Percentiles rank a stretch among this genome's conserved stretches.
phyloP scores from a whole-genome alignment of 2,888 invertebrate genomes.

The Pachliopta kotzebuea region DNA sequence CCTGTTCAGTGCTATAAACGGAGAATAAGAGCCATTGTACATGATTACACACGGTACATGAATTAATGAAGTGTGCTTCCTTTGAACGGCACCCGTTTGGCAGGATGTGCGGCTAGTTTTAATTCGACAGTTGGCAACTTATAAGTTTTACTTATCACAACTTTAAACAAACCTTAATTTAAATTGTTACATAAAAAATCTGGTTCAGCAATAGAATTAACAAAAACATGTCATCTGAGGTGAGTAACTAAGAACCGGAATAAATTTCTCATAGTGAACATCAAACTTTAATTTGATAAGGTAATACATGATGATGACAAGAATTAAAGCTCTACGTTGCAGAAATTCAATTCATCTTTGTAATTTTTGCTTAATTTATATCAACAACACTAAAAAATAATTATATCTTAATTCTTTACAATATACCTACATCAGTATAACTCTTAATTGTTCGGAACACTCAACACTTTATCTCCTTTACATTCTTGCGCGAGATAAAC shows the following conservation, averaged over 20 bases:
- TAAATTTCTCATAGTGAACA: too few species aligned
- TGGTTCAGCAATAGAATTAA: too few species aligned
- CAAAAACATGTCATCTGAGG: too few species aligned
- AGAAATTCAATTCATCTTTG: too few species aligned
- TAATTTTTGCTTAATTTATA: background rate
- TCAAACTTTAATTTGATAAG: too few species aligned
- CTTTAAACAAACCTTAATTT: too few species aligned
- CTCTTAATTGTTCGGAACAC: slow-evolving; percentile 24
- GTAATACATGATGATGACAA: too few species aligned
- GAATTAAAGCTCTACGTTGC: too few species aligned
- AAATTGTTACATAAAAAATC: too few species aligned
- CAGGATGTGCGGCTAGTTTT: slow-evolving; percentile 58
- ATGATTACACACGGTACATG: slow-evolving; percentile 40
- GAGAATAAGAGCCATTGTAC: slow-evolving; percentile 40
- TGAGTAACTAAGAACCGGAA: too few species aligned
- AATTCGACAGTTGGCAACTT: slow-evolving; percentile 51
- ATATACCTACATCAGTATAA: slow-evolving; percentile 1
- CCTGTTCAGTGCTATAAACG: slow-evolving; percentile 20
- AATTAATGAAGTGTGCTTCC: slow-evolving; percentile 66
- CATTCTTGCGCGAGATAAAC: slow-evolving; percentile 24
- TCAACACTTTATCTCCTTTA: slow-evolving; percentile 17
- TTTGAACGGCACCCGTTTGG: slow-evolving; percentile 39
- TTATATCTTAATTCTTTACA: background rate
- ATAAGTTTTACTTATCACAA: slow-evolving; percentile 20
- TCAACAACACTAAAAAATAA: too few species aligned